A percentile compares a stretch with the other conserved stretches of the same genome.
Conservation (phyloP, 2,888 invertebrate species). For the Zhuqinia jingwanae region DNA sequence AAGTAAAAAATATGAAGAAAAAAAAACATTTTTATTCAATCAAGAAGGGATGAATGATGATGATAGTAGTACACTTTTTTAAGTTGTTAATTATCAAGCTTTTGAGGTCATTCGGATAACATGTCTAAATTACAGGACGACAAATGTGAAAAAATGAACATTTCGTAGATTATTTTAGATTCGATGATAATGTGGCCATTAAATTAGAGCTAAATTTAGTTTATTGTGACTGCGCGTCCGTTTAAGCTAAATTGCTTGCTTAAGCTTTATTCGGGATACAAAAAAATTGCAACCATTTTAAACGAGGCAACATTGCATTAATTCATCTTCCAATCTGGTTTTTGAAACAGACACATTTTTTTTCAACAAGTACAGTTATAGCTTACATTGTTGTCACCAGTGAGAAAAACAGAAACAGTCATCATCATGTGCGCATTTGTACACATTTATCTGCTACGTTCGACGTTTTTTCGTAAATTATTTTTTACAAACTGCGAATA, state of each 20-base stretch:
- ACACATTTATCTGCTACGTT: background rate
- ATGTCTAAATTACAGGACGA: conserved; percentile 9
- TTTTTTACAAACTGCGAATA: conserved; percentile 1
- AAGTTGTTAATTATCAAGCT: conserved; percentile 12
- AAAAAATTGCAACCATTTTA: too few species aligned
- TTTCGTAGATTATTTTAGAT: background rate
- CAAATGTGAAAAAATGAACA: background rate
- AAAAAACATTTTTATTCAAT: background rate
- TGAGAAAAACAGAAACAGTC: background rate
- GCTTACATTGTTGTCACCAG: conserved; percentile 43
- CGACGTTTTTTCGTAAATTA: conserved; percentile 47
- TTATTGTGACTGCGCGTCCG: too few species aligned
- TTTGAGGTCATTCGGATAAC: conserved; percentile 63
- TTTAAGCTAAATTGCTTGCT: too few species aligned
- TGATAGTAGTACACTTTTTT: background rate
- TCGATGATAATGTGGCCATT: too few species aligned
- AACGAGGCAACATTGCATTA: background rate
- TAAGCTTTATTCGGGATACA: too few species aligned
- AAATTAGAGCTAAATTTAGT: too few species aligned
- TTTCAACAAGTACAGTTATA: conserved; percentile 38
- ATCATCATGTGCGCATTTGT: background rate
- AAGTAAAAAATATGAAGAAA: conserved; percentile 12
- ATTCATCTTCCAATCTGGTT: conserved; percentile 19
- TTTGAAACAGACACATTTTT: conserved; percentile 29
- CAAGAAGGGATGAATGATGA: conserved; percentile 7